Conservation (phyloP, 1,140 invertebrate genomes). For the Delia radicum region DNA sequence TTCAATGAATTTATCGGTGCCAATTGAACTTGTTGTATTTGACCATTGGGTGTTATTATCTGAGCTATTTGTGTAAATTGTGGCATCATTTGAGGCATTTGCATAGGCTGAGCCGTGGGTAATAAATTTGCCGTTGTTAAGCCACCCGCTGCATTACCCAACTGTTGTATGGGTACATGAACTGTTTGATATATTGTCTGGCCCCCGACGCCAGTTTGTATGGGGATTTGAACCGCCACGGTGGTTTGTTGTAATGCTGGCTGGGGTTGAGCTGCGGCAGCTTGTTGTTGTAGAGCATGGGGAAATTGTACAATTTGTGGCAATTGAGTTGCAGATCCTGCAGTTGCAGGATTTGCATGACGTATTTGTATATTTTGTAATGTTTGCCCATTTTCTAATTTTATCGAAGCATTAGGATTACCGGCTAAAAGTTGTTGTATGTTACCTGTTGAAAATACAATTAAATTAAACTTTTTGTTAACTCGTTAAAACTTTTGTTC, state of each 20-base stretch:
- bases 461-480: no score
- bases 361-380: slow-evolving; percentile 73
- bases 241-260: slow-evolving; percentile 77
- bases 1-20: slow-evolving; percentile 58
- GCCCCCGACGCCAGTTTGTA: slow-evolving; percentile 77
- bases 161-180: slow-evolving; percentile 82
- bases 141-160: slow-evolving; percentile 56
- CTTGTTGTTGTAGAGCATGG: slow-evolving; percentile 28
- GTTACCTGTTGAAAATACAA: no score
- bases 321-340: slow-evolving; percentile 29
- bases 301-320: slow-evolving; percentile 74
- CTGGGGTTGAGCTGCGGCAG: slow-evolving; percentile 58
- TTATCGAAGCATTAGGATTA: slow-evolving; percentile 36
- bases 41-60: slow-evolving; percentile 82
- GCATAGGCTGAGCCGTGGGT: slow-evolving; percentile 49
- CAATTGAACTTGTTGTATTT: slow-evolving; percentile 81
- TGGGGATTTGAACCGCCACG: slow-evolving; percentile 89
- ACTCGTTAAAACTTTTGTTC: no score
- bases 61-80: slow-evolving; percentile 77
- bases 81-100: slow-evolving; percentile 70
- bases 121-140: slow-evolving; percentile 39
- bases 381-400: slow-evolving; percentile 47
- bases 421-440: slow-evolving; percentile 35
- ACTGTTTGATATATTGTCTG: slow-evolving; percentile 92
- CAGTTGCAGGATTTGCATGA: slow-evolving; percentile 56